phyloP scores from a whole-genome alignment of 1,140 invertebrate species.

The Heliconius hermathena region DNA sequence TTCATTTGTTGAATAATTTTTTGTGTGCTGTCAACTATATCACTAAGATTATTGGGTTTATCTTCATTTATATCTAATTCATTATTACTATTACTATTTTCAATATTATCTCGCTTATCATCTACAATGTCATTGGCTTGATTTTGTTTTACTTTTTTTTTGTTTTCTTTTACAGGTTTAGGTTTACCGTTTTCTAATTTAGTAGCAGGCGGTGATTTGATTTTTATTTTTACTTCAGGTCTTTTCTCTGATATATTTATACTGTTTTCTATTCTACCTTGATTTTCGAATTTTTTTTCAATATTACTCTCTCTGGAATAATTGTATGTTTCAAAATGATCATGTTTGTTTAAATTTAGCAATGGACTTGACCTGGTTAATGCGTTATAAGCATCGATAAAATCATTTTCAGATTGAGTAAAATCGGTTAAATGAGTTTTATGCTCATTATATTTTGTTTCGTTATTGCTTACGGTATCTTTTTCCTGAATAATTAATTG shows the following conservation, averaged over 20 bases:
- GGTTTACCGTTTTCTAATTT: background rate
- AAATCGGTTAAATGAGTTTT: constrained; percentile 53
- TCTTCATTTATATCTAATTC: constrained; percentile 42
- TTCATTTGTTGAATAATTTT: constrained; percentile 84
- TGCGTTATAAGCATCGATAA: constrained; percentile 75
- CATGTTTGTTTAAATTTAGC: constrained; percentile 45
- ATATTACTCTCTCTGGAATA: background rate
- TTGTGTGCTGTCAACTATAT: constrained; percentile 83
- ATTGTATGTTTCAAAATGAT: background rate
- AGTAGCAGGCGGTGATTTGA: background rate
- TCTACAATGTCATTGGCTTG: background rate
- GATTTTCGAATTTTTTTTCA: background rate
- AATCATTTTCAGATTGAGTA: constrained; percentile 73
- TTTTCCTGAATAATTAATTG: constrained; percentile 78
- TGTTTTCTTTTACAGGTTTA: constrained; percentile 20
- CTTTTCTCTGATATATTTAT: background rate
- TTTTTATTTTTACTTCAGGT: background rate
- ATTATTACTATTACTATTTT: constrained; percentile 2
- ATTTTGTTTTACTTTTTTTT: constrained; percentile 16
- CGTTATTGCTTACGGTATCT: background rate
- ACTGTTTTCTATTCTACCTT: background rate
- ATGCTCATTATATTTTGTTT: background rate
- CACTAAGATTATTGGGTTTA: constrained; percentile 79
- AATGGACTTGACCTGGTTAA: constrained; percentile 66
- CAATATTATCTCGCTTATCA: constrained; percentile 4